These are phyloP conservation scores for Diarsia rubi DNA, from an alignment of 2,888 invertebrate genomes.

Conservation along the genomic window DNA sequence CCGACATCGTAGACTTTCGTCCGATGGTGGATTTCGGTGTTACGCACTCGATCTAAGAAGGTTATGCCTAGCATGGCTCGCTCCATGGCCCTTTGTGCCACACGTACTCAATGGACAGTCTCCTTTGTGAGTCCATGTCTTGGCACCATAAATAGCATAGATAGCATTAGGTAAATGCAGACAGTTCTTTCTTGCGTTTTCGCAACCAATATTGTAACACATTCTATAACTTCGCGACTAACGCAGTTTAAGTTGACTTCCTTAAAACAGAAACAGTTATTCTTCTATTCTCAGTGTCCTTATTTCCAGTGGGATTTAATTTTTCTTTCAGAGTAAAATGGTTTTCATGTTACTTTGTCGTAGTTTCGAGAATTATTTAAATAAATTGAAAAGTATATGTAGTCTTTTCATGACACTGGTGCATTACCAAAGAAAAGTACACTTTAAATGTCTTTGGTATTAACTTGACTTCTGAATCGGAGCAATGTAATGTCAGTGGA, in stretches of 20 bases:
- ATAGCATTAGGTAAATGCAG: background rate
- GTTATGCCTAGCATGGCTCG: too few relatives aligned
- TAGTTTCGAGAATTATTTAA: conserved; percentile 1
- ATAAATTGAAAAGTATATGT: background rate
- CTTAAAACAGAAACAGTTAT: conserved; percentile 16
- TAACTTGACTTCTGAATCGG: background rate
- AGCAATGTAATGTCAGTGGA: background rate
- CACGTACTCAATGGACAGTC: too few relatives aligned
- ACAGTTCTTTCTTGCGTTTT: conserved; percentile 2
- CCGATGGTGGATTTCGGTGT: too few relatives aligned
- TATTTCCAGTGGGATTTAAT: conserved; percentile 8
- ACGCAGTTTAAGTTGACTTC: background rate
- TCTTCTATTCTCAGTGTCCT: background rate
- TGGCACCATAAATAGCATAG: too few relatives aligned
- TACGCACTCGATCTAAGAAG: too few relatives aligned
- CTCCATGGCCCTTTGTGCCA: too few relatives aligned
- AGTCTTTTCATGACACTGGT: conserved; percentile 3
- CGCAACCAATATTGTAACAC: background rate
- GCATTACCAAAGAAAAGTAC: background rate
- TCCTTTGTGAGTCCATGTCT: too few relatives aligned
- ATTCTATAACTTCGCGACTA: background rate
- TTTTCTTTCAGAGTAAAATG: conserved; percentile 23
- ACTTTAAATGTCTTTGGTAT: background rate
- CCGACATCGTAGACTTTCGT: too few relatives aligned
- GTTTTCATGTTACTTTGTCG: conserved; percentile 15